A percentile compares a stretch with the other conserved stretches of the same genome.
These are phyloP conservation scores for Pangasius larnaudii DNA, from an alignment of 2,797 vertebrate genomes.

Conservation along the genomic window DNA sequence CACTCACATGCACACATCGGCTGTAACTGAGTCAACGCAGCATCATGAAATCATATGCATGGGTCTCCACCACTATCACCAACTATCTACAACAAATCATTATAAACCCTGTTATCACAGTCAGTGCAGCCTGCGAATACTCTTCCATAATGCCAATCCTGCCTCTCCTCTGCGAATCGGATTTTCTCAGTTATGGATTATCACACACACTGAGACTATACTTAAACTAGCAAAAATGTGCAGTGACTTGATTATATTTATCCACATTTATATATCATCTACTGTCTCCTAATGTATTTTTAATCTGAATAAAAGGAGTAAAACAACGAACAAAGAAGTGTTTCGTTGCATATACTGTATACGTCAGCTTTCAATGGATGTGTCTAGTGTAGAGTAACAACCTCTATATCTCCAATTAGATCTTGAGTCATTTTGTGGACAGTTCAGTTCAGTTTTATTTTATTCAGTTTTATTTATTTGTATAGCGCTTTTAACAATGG, in stretches of 20 bases:
- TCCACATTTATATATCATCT: background rate
- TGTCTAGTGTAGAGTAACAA: background rate
- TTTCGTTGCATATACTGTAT: background rate
- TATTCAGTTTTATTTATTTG: no score
- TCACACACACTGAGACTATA: background rate
- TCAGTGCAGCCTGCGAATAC: background rate
- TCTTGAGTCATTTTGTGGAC: background rate
- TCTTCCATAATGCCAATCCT: background rate
- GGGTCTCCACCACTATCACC: background rate
- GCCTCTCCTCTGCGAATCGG: background rate
- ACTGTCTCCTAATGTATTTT: background rate
- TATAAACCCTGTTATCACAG: conserved; percentile 13
- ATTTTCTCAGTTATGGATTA: conserved; percentile 3
- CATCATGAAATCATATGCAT: background rate
- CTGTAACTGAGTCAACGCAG: background rate
- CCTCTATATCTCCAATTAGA: background rate
- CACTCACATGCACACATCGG: background rate
- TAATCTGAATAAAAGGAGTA: background rate
- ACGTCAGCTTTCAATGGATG: background rate
- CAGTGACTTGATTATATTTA: background rate
- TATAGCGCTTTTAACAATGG: no score
- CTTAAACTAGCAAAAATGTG: background rate
- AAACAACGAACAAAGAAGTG: background rate
- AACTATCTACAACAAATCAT: background rate
- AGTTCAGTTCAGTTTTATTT: no score